Evolutionary conservation across 2,797 vertebrate genomes (phyloP).

Genomic region (Ctenopoma kingsleyae): DNA sequence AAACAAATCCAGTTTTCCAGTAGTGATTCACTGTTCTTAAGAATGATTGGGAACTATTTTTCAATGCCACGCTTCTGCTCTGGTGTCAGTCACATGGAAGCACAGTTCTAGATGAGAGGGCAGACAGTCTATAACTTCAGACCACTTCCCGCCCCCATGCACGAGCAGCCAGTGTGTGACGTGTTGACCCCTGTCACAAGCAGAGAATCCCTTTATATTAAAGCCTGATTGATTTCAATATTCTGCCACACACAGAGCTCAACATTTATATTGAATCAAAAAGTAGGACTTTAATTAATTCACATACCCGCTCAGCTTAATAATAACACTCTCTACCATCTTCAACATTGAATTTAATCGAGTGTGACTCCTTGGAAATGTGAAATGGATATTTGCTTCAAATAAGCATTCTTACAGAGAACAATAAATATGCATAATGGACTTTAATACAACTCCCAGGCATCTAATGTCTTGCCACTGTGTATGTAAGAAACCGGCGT

Average conservation of each 20-base stretch:
- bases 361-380: slow-evolving; percentile 74
- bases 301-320: slow-evolving; percentile 62
- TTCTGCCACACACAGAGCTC: slow-evolving; percentile 71
- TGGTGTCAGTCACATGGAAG: slow-evolving; percentile 50
- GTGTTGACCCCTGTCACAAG: slow-evolving; percentile 46
- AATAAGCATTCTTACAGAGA: slow-evolving; percentile 65
- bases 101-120: slow-evolving; percentile 46
- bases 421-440: slow-evolving; percentile 73
- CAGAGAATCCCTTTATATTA: slow-evolving; percentile 62
- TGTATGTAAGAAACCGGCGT: slow-evolving; percentile 5
- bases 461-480: slow-evolving; percentile 53
- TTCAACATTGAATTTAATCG: slow-evolving; percentile 71
- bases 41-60: slow-evolving; percentile 41
- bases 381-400: slow-evolving; percentile 75
- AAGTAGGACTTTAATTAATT: slow-evolving; percentile 79
- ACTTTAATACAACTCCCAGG: slow-evolving; percentile 58
- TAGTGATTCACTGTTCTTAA: slow-evolving; percentile 42
- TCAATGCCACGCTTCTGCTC: slow-evolving; percentile 34
- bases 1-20: slow-evolving; percentile 62
- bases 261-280: slow-evolving; percentile 78
- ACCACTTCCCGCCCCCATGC: slow-evolving; percentile 36
- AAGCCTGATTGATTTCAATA: slow-evolving; percentile 78
- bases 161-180: slow-evolving; percentile 48
- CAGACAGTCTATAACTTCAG: slow-evolving; percentile 45
- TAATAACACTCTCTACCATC: slow-evolving; percentile 72